Conservation (phyloP, 2,113 vertebrate species). For the Pluvialis apricaria region DNA sequence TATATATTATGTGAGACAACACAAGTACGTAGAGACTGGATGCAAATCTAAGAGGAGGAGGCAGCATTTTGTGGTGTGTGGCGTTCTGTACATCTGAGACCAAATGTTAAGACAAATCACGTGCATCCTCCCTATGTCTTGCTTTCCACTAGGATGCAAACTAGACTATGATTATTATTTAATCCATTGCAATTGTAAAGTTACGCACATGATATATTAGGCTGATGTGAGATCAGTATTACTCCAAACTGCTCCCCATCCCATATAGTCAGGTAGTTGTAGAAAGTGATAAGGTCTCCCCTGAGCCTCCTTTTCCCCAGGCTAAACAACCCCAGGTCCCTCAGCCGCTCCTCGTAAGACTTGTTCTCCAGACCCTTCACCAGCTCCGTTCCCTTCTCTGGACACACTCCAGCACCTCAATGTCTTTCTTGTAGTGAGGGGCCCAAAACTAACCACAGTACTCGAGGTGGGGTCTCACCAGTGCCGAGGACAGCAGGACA, state of each 20-base stretch:
- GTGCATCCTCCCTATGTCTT: neutral
- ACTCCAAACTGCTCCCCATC: neutral
- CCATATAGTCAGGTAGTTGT: neutral
- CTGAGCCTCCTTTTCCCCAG: too few species aligned
- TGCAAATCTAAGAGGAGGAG: neutral
- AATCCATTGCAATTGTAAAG: neutral
- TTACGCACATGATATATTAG: neutral
- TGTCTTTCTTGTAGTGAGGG: too few species aligned
- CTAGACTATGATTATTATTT: neutral
- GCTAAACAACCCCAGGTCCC: too few species aligned
- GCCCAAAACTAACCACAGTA: too few species aligned
- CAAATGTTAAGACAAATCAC: neutral
- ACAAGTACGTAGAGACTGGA: neutral
- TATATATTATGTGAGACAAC: too few species aligned
- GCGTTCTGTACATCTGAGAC: neutral
- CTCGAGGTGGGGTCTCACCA: too few species aligned
- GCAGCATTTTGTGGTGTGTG: neutral
- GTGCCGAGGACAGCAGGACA: too few species aligned
- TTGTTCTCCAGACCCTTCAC: too few species aligned
- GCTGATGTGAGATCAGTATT: neutral
- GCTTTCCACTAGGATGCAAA: neutral
- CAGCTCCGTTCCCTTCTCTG: too few species aligned
- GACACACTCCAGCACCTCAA: too few species aligned
- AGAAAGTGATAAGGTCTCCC: too few species aligned
- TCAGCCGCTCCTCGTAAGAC: too few species aligned